Evolutionary conservation across 2,113 vertebrate genomes (phyloP), one percentile per base, ranked within the genome.

Genomic region (Sylvilagus bachmani): DNA sequence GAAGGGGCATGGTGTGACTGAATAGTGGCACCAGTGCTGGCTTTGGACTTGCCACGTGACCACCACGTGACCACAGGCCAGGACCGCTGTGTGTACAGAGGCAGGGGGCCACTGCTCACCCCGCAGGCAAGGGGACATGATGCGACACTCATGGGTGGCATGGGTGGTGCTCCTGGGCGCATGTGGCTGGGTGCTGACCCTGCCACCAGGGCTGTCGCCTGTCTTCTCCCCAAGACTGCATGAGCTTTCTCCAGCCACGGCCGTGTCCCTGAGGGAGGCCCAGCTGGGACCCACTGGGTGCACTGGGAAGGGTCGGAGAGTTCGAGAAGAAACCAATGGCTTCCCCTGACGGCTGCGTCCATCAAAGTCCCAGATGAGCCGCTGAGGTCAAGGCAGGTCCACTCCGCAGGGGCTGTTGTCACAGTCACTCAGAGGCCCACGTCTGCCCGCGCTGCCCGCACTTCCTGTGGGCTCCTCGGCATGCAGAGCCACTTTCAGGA

Each of bases 201-300:
- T 2, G 0, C 19, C 58, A 29, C 0, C 84, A 0, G 1, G 16
- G 14, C 29, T 10, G 0, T 1, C 0, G 1, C 0, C 51, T 9
- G n/a, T 22, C 88, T 77, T 55, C 77, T 55, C 83, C 73, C 14
- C 16, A 9, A 17, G 21, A 36, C 11, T 10, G 10, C 12, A 0
- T 0, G n/a, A 24, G 6, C 5, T 71, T 10, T 11, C 14, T 9
- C 1, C 36, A 33, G 24, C 22, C 5, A 2, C 21, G 9, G 53
- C 58, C 13, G 27, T 25, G 49, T 31, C 36, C 79, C 49, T n/a
- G 0, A 0, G 29, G 29, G 33, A 69, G 70, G 14, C 12, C 58
- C 25, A 25, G 25, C 22, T 21, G 16, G 51, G 0, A 10, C 49
- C 44, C 5, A 1, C 6, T 19, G 3, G 38, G 33, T 0, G 2